Conservation (phyloP, 1,140 invertebrate genomes). For the Diploscapter pachys region DNA sequence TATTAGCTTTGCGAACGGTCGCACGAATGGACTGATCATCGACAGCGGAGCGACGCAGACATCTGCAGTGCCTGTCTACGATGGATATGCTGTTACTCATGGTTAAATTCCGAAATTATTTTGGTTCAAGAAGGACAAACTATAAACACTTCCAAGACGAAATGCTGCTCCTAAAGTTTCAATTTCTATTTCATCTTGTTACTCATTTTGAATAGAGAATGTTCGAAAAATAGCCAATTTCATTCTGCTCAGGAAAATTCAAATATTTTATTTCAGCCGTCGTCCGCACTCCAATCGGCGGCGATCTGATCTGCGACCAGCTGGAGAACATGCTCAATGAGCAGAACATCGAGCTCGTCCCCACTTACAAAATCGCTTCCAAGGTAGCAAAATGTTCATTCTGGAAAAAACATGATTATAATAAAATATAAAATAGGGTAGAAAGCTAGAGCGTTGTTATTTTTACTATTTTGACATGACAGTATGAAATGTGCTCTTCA, state of each 20-base stretch:
- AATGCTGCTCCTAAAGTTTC: not conserved
- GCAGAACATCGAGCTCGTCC: constrained; percentile 78
- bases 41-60: constrained; percentile 90
- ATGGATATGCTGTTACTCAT: constrained; percentile 85
- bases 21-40: constrained; percentile 82
- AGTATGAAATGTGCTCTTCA: not conserved
- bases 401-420: too few relatives aligned
- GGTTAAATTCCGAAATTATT: constrained; percentile 47
- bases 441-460: too few relatives aligned
- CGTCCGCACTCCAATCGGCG: constrained; percentile 82
- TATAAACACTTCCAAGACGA: not conserved
- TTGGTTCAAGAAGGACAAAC: too few relatives aligned
- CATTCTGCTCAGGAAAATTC: constrained; percentile 15
- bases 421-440: too few relatives aligned
- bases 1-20: constrained; percentile 76
- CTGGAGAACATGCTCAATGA: constrained; percentile 72
- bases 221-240: not conserved
- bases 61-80: constrained; percentile 86
- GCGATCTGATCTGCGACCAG: constrained; percentile 83
- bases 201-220: too few relatives aligned
- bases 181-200: not conserved
- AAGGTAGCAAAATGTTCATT: constrained; percentile 61
- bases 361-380: constrained; percentile 75
- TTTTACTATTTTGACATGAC: not conserved
- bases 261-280: constrained; percentile 67